Percentiles rank a stretch among this genome's conserved stretches.
Conservation (phyloP, 2,113 vertebrate species). For the Scortum barcoo region DNA sequence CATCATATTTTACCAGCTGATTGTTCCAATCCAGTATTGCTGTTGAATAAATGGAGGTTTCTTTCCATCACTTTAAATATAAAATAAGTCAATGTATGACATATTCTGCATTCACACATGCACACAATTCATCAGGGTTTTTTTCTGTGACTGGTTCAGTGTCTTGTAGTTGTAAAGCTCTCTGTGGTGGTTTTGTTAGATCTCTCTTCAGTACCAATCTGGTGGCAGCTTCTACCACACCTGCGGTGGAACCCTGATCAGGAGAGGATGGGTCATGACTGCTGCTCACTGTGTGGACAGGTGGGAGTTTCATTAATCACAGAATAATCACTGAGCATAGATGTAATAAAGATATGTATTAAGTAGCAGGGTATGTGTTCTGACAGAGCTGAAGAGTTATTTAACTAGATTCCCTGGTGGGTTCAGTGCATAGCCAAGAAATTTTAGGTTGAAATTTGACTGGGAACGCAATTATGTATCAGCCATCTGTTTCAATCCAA, state of each 20-base stretch:
- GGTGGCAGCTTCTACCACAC: constrained; percentile 83
- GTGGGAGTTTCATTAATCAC: constrained; percentile 50
- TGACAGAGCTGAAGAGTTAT: background rate
- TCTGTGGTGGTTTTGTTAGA: constrained; percentile 41
- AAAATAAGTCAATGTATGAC: background rate
- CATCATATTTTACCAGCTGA: background rate
- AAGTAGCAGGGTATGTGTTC: background rate
- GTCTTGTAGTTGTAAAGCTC: background rate
- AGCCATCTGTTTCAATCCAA: background rate
- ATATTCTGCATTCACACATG: background rate
- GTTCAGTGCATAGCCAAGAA: background rate
- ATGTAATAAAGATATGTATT: background rate
- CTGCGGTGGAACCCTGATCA: constrained; percentile 89
- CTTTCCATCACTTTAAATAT: too few relatives aligned
- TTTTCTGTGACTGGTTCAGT: background rate
- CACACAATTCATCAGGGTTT: background rate
- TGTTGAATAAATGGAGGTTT: too few relatives aligned
- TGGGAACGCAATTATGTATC: background rate
- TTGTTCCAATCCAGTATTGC: too few relatives aligned
- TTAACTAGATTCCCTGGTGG: background rate
- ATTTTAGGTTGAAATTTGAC: background rate
- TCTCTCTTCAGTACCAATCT: constrained; percentile 85
- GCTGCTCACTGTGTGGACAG: constrained; percentile 88
- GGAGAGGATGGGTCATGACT: constrained; percentile 88
- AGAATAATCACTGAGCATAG: constrained; percentile 5